Evolutionary conservation across 2,113 vertebrate genomes (phyloP).

Genomic region (Atherinomorus stipes): DNA sequence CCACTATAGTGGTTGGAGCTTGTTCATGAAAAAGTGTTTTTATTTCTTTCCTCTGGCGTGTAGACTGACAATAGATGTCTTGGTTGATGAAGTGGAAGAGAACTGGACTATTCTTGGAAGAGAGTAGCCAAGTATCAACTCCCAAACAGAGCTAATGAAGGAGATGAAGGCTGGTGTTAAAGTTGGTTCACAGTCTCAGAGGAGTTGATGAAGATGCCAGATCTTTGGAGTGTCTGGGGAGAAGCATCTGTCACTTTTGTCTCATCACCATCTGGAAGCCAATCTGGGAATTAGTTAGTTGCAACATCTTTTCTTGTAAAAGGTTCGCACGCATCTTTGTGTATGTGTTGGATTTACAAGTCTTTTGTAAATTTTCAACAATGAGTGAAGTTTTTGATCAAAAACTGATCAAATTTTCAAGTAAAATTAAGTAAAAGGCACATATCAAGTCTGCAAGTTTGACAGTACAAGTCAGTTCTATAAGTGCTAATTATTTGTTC

Average conservation of each 20-base stretch:
- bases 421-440: neutral
- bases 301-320: conserved; percentile 6
- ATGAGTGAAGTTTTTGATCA: too few species aligned
- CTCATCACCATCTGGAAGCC: conserved; percentile 62
- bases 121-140: conserved; percentile 66
- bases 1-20: too few species aligned
- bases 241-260: conserved; percentile 58
- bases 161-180: conserved; percentile 43
- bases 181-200: conserved; percentile 49
- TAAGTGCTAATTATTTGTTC: too few species aligned
- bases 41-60: conserved; percentile 8
- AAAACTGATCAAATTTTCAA: too few species aligned
- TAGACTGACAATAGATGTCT: conserved; percentile 25
- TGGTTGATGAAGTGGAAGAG: conserved; percentile 44
- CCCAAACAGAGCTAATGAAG: conserved; percentile 61
- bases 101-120: conserved; percentile 24
- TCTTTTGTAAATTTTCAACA: neutral
- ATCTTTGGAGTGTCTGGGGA: conserved; percentile 57
- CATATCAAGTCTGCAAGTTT: neutral
- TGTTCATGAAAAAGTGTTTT: neutral
- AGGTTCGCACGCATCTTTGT: conserved; percentile 3
- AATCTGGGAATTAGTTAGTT: conserved; percentile 32
- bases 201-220: conserved; percentile 44
- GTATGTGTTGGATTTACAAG: conserved; percentile 5
- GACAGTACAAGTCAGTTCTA: neutral